Percentiles rank a stretch among this genome's conserved stretches.
Evolutionary conservation across 2,113 vertebrate species (phyloP).

Genomic region (Rhinolophus ferrumequinum): DNA sequence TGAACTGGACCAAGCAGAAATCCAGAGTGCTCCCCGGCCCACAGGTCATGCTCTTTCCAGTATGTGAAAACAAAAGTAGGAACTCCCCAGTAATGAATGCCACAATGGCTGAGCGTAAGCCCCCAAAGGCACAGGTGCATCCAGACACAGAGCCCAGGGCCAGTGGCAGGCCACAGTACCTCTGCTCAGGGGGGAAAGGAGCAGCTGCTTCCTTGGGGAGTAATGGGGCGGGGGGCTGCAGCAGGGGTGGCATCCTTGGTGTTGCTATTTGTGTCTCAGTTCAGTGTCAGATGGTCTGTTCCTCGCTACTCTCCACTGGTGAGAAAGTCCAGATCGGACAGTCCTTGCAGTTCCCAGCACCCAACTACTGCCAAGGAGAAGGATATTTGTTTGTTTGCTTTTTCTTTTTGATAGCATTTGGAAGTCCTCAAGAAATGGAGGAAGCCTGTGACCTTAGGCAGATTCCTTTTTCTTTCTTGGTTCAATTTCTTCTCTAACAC

Average conservation of each 20-base stretch:
- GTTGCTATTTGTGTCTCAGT: slow-evolving; percentile 16
- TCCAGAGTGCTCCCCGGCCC: not conserved
- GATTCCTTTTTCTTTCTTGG: not conserved
- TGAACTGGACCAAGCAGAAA: not conserved
- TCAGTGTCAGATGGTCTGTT: not conserved
- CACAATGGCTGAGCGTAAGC: not conserved
- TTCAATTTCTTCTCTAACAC: not conserved
- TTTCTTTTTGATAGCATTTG: not conserved
- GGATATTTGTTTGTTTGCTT: not conserved
- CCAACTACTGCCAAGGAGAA: not conserved
- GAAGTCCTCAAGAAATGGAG: not conserved
- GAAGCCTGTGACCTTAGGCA: not conserved
- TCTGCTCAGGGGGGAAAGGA: not conserved
- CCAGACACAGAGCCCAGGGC: not conserved
- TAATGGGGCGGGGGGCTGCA: not conserved
- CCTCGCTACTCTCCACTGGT: slow-evolving; percentile 38
- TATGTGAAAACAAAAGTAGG: not conserved
- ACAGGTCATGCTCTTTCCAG: not conserved
- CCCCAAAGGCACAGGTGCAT: not conserved
- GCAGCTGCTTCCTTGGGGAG: not conserved
- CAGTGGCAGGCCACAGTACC: not conserved
- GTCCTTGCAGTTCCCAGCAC: not conserved
- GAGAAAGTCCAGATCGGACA: slow-evolving; percentile 15
- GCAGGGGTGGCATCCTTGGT: not conserved
- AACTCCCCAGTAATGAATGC: not conserved